Base-by-base conservation (phyloP, 2,888 invertebrate genomes). In the Andrena chrysosceles region DNA sequence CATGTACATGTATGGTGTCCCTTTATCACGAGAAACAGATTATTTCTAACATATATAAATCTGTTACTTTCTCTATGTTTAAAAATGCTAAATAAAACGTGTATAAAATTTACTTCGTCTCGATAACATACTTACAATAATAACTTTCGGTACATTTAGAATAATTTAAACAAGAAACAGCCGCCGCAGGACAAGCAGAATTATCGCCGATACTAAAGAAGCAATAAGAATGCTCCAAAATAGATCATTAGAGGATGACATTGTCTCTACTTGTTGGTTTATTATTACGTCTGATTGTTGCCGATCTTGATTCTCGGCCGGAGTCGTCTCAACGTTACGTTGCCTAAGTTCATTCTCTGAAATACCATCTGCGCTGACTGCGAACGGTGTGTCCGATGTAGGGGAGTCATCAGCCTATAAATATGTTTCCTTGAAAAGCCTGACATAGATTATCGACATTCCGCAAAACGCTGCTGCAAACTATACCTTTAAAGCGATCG, bases 401-500 rank as follows among this genome's bases (percentile, higher is more conserved):
- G 89, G 73, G 64, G 90, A 84, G 69, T 92, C 91, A 64, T 93
- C 92, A 70, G 92, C 92, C 92, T 93, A 66, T 31, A 85, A 82
- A 80, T n/a, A 64, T 0, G 20, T 35, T 64, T 52, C 52, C 69
- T 48, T 33, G 29, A 70, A 33, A 20, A 33, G 10, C 0, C 8
- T 10, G 2, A 16, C 5, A 31, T 1, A 10, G 31, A 29, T 68
- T 29, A 42, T 8, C 6, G 10, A 52, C 33, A 2, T 26, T 54
- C 56, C 1, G 23, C 20, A 2, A 16, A 23, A 74, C 3, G 23
- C 29, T n/a, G 7, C 16, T 8, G 5, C 16, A 42, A 59, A 23
- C 10, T 16, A 8, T 90, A 95, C 95, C 92, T 95, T 95, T 20
- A 95, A 92, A 60, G 95, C 94, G 83, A 95, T 95, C 83, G 95